Conservation (phyloP, 2,113 vertebrate genomes). For the Nothocercus nigrocapillus region DNA sequence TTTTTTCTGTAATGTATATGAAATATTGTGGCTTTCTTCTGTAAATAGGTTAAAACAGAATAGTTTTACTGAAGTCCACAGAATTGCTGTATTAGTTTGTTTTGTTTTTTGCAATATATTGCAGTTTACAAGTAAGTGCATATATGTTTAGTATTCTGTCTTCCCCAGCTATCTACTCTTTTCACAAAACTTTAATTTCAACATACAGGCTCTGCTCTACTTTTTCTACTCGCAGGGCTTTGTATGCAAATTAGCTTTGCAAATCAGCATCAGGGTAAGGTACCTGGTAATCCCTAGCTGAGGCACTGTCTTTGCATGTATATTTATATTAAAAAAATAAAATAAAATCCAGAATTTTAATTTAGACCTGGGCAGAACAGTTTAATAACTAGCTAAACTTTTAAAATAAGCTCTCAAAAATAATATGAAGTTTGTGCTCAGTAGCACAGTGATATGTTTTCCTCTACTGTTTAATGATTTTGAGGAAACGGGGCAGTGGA, state of each 20-base stretch:
- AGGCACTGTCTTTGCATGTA: neutral
- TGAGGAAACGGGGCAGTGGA: neutral
- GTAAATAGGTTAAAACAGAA: neutral
- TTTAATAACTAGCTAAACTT: neutral
- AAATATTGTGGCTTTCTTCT: neutral
- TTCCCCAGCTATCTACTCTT: neutral
- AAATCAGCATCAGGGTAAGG: neutral
- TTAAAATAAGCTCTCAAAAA: neutral
- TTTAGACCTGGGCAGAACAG: neutral
- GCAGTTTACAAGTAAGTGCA: neutral
- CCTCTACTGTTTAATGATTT: neutral
- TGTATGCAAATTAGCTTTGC: neutral
- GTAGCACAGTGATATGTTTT: neutral
- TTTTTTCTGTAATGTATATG: fast-evolving
- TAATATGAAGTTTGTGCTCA: neutral
- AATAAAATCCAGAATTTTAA: neutral
- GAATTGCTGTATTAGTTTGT: neutral
- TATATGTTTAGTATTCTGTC: neutral
- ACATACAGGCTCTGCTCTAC: neutral
- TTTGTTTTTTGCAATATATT: neutral
- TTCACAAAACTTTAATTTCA: neutral
- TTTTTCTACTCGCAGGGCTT: neutral
- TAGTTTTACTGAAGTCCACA: neutral
- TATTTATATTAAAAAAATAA: neutral
- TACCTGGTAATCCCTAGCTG: neutral